Evolutionary conservation across 2,888 invertebrate species (phyloP), one percentile per base, ranked within the genome.

Genomic region (Coenonympha glycerion): DNA sequence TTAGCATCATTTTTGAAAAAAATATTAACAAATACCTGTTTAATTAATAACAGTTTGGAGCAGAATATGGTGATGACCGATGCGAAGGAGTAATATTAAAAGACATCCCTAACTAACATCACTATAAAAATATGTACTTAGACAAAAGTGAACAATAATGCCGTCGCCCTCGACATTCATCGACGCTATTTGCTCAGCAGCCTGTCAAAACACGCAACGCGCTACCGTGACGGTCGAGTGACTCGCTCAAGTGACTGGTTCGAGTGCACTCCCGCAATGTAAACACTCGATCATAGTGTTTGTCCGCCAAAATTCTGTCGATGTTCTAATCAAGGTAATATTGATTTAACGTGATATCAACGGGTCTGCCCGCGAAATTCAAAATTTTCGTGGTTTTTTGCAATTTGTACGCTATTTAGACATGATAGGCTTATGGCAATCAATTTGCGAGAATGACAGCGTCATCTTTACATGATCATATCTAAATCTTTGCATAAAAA

Each of bases 161-260:
- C 67, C 66, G 64, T 69, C 65, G 69, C 71, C 64, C 69, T 69
- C 47, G 50, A 54, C 52, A 57, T 62, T 69, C 48, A 55, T 53
- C 52, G 56, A 62, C 61, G 59, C 48, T 79, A 73, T 79, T 79
- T 72, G 69, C 65, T 69, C 70, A 76, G 79, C 72, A 73, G 75
- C 70, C 66, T 71, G 77, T 80, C 78, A 80, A 68, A 80, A 78
- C 79, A 78, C 66, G 69, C 66, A 55, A 53, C 60, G 59, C 58
- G 77, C 81, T 79, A 77, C 80, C 74, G 79, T 71, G 68, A 59
- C 65, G 62, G 66, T 61, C 67, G 68, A 71, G 71, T 66, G 59
- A 72, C 74, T 77, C 61, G 72, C 73, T 61, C 69, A 56, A 74
- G 71, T 67, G 67, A 73, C 75, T 77, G 60, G 72, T 73, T 62